Evolutionary conservation across 2,113 vertebrate genomes (phyloP), one percentile per base, ranked within the genome.

Genomic region (Riparia riparia): DNA sequence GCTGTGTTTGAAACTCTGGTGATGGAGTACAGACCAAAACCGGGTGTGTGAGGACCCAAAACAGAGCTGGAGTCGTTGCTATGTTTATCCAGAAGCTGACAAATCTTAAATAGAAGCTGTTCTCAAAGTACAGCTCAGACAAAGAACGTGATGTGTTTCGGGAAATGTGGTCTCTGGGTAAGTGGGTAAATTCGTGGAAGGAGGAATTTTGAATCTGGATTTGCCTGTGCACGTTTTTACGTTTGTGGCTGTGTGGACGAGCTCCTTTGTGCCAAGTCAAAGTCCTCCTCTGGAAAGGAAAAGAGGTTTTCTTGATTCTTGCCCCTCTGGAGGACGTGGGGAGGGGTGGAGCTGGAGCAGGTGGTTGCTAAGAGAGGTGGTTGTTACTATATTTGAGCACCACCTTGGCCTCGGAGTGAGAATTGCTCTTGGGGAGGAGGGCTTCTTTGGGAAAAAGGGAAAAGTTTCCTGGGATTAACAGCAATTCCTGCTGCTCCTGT

Each of bases 371-470:
- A 5, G 20, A n/a, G 80, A 72, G 77, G 74, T 69, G n/a, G 6
- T 25, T 86, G 37, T 51, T 29, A 10, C 68, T 86, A 68, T 74
- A 95, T 96, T 96, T 66, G 95, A 96, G 92, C 93, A 91, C 92
- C 95, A 93, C 77, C 86, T 93, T 96, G 95, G 83, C 90, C 78
- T 95, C 10, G 1, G 24, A 84, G 54, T 17, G 86, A 93, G 95
- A 94, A 97, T 60, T 92, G 86, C 94, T 92, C 22, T 45, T 22
- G 53, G 63, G 77, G 54, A 83, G 47, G 89, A 82, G 57, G 82
- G 63, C 70, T 92, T 70, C 86, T 94, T 76, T 90, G 88, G 77
- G 60, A 72, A 80, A 82, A 69, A 29, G 66, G 72, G 22, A 56
- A 60, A 72, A 51, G 28, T 60, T 94, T 89, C 65, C 56, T 92